Percentiles rank a stretch among this genome's conserved stretches.
These are phyloP conservation scores for Phortica variegata DNA, from an alignment of 1,140 invertebrate genomes.

Conservation along the genomic window DNA sequence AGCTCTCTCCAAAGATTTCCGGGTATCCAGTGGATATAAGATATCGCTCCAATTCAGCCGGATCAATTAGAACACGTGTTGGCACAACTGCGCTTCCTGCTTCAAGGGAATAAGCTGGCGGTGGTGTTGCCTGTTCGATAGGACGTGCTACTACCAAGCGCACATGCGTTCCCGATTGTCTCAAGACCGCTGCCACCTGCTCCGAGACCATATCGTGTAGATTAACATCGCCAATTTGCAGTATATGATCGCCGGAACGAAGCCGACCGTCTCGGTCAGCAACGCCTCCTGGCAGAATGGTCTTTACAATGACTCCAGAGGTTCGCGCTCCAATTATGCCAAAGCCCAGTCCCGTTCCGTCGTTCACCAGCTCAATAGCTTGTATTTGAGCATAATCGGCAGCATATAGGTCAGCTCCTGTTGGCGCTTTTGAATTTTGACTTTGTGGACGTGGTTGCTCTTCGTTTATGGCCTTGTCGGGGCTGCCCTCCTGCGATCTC, in stretches of 20 bases:
- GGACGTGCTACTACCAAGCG: slow-evolving; percentile 90
- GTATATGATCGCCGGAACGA: slow-evolving; percentile 92
- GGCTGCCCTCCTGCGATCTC: slow-evolving; percentile 52
- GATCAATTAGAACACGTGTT: slow-evolving; percentile 74
- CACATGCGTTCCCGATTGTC: slow-evolving; percentile 90
- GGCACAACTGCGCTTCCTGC: slow-evolving; percentile 62
- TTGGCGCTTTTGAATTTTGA: slow-evolving; percentile 42
- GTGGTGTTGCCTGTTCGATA: slow-evolving; percentile 68
- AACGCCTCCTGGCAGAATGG: slow-evolving; percentile 91
- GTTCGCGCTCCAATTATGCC: slow-evolving; percentile 93
- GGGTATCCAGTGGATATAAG: slow-evolving; percentile 77
- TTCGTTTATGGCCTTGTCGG: slow-evolving; percentile 47
- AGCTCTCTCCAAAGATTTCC: slow-evolving; percentile 64
- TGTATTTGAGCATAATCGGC: slow-evolving; percentile 96
- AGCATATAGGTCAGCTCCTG: slow-evolving; percentile 73
- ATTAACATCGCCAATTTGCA: slow-evolving; percentile 86
- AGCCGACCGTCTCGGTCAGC: slow-evolving; percentile 92
- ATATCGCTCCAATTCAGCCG: slow-evolving; percentile 81
- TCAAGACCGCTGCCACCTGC: slow-evolving; percentile 92
- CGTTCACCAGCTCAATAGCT: slow-evolving; percentile 91
- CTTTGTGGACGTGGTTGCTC: slow-evolving; percentile 60
- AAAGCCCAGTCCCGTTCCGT: slow-evolving; percentile 94
- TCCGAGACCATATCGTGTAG: slow-evolving; percentile 95
- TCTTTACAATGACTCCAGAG: slow-evolving; percentile 96
- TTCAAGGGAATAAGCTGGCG: slow-evolving; percentile 40